phyloP scores from a whole-genome alignment of 2,797 vertebrate species.

The Acanthurus lineatus region DNA sequence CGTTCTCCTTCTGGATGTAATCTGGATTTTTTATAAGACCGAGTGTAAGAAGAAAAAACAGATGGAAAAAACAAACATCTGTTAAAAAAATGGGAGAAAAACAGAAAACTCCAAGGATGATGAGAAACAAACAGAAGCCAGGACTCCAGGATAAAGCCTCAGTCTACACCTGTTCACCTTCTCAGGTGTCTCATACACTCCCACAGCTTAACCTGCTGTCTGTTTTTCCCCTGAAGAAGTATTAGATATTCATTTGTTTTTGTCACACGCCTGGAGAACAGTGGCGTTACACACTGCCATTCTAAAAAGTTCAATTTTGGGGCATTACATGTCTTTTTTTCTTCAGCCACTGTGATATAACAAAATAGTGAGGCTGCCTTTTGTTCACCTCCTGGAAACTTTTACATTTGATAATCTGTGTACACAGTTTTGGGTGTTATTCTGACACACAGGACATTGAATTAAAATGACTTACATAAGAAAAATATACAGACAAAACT shows the following conservation, averaged over 20 bases:
- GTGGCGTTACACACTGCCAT: neutral
- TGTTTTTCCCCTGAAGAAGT: neutral
- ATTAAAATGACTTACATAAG: no score
- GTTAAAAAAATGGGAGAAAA: slow-evolving; percentile 7
- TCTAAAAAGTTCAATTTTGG: neutral
- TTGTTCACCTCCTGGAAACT: neutral
- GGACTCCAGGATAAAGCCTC: slow-evolving; percentile 18
- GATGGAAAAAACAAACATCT: neutral
- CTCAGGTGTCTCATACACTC: slow-evolving; percentile 62
- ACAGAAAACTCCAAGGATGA: neutral
- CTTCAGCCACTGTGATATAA: slow-evolving; percentile 21
- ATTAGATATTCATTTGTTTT: slow-evolving; percentile 28
- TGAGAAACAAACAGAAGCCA: slow-evolving; percentile 5
- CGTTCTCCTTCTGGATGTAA: neutral
- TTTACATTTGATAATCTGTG: slow-evolving; percentile 5
- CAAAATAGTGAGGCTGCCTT: slow-evolving; percentile 13
- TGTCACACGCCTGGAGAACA: slow-evolving; percentile 25
- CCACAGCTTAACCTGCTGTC: slow-evolving; percentile 60
- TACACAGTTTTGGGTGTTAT: neutral
- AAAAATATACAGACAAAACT: no score
- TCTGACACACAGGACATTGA: neutral
- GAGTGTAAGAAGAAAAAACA: neutral
- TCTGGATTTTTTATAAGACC: slow-evolving; percentile 5
- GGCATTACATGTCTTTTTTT: neutral
- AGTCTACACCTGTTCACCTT: slow-evolving; percentile 60